Evolutionary conservation across 2,113 vertebrate genomes (phyloP), one percentile per base, ranked within the genome.

Genomic region (Meriones unguiculatus): DNA sequence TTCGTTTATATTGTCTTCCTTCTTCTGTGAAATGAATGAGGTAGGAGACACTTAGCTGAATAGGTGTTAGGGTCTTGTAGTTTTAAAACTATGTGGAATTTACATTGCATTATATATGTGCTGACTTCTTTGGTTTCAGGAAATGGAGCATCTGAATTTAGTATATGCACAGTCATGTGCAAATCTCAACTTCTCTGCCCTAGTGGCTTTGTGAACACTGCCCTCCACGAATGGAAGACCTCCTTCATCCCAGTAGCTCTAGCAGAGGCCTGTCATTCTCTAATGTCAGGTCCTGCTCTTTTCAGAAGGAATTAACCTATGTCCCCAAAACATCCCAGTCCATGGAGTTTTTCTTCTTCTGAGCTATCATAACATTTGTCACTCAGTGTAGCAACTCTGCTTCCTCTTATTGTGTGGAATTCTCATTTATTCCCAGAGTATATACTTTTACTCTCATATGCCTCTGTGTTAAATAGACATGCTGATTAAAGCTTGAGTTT

Each of bases 401-500:
- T 78, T 54, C 13, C 24, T 54, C 50, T 20, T 8, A 2, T 46
- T 18, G 64, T 87, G 32, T 9, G 0, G 35, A 46, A 92, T 65
- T 65, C 78, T 93, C 78, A 5, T 69, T 65, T 94, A 9, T 3
- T 67, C n/a, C 32, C 13, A 28, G 2, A 41, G 50, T 52, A 15
- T 38, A 59, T 4, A 15, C 77, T 70, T 91, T 52, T 75, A 69
- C 72, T 81, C 88, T n/a, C 70, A 72, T 81, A 67, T 91, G 50
- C 41, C 32, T 77, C 54, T 59, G 10, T 80, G 50, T 54, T 57
- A 85, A 84, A 64, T 38, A 87, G 62, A 69, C 67, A 81, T 25
- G 82, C 32, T 22, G 22, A 89, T 54, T 32, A 73, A 89, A 95
- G 17, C 59, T 88, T 93, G 57, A 28, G 59, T 91, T 92, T 90